These are phyloP conservation scores for Mobula birostris DNA, from an alignment of 2,113 vertebrate genomes.

Conservation along the genomic window DNA sequence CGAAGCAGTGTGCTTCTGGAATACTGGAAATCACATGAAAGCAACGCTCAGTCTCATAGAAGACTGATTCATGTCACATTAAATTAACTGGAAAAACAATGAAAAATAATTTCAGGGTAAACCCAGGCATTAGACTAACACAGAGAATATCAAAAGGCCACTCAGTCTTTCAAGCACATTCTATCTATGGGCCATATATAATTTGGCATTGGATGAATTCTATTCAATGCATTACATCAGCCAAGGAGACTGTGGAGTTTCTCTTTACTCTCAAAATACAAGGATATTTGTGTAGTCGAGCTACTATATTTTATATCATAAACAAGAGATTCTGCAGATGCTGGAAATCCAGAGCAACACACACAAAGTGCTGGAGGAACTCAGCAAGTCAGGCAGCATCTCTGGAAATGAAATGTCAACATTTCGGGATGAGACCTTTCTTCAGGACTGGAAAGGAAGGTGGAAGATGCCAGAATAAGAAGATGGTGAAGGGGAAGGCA, in stretches of 20 bases:
- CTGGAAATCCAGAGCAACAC: no score
- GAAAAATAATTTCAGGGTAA: background rate
- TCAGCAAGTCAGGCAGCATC: no score
- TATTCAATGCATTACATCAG: background rate
- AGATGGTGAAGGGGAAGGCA: no score
- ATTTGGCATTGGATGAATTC: background rate
- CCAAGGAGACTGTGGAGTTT: background rate
- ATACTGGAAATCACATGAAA: conserved; percentile 23
- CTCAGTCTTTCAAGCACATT: background rate
- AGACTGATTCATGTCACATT: background rate
- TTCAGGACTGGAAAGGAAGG: no score
- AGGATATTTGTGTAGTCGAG: background rate
- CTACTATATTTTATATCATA: background rate
- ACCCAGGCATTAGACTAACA: background rate
- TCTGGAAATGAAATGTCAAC: no score
- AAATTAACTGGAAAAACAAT: background rate
- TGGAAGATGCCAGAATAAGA: no score
- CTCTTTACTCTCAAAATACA: background rate
- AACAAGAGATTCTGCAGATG: no score
- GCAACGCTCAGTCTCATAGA: background rate
- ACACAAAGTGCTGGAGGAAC: no score
- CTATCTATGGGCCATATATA: background rate
- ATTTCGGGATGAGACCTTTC: no score
- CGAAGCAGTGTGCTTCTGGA: conserved; percentile 7
- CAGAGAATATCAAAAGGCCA: background rate